Base-by-base conservation (phyloP, 2,888 invertebrate genomes). In the Lymantria monacha region DNA sequence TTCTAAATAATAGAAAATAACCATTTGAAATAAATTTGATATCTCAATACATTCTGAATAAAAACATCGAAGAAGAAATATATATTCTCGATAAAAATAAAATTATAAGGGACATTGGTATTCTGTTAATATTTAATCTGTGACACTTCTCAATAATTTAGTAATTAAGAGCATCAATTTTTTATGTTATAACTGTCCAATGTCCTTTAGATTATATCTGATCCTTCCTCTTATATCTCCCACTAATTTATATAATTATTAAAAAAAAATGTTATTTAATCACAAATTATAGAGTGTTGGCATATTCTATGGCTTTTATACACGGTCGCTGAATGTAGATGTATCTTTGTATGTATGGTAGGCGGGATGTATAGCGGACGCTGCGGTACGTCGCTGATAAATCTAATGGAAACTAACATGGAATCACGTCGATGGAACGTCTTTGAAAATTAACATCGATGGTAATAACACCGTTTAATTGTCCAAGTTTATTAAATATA, bases 301-400 rank as follows among this genome's bases (percentile, higher is more conserved):
- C 76, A 81, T 58, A 78, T 72, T 70, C 59, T 73, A 74, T 73
- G 83, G 87, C 84, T 83, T 86, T 81, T 84, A 81, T 82, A 86
- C 83, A 85, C 82, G 73, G 79, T 82, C 78, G 86, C 86, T 83
- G 79, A 79, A 59, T 71, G 81, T 87, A 87, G 87, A 66, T 74
- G 81, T 86, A 83, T 30, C n/a, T 10, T 30, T 42, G 30, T 79
- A 75, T 74, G 76, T 83, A 82, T 74, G 79, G 78, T 85, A 86
- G 83, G 79, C 77, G 79, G 76, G 72, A 72, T 81, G 79, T 81
- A 77, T 75, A 81, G 76, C 63, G 55, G n/a, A 68, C 56, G 78
- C 79, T 81, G 83, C 79, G 76, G 72, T 70, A 74, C 77, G 72
- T 72, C 59, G 75, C 80, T 60, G 55, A 51, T 40, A 31, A 22